These are phyloP conservation scores for Phycodurus eques DNA, from an alignment of 2,113 vertebrate genomes.

Conservation along the genomic window DNA sequence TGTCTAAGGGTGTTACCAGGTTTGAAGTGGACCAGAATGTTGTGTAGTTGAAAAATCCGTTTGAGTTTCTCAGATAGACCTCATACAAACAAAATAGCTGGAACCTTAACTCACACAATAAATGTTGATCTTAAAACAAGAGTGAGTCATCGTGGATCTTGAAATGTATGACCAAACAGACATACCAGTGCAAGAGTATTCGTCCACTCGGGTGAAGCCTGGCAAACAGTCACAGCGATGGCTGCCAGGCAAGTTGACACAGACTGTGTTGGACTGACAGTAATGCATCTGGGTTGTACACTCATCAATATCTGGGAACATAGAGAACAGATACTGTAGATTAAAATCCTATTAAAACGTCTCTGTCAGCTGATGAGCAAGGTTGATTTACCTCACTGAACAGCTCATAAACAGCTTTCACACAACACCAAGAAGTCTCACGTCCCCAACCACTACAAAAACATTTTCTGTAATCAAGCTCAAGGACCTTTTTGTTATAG, in stretches of 20 bases:
- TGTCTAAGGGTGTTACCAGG: neutral
- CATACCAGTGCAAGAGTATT: constrained; percentile 94
- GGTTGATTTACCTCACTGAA: neutral
- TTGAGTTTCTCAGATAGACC: too few species aligned
- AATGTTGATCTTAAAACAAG: neutral
- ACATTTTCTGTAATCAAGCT: neutral
- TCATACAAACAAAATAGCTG: too few species aligned
- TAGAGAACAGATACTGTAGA: constrained; percentile 27
- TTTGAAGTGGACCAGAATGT: neutral
- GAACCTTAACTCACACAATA: neutral
- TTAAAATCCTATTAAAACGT: neutral
- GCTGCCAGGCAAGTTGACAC: constrained; percentile 86
- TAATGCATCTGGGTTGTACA: constrained; percentile 94
- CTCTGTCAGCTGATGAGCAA: neutral
- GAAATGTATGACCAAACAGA: neutral
- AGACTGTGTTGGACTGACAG: constrained; percentile 89
- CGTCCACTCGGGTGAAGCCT: constrained; percentile 88
- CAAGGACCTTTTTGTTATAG: neutral
- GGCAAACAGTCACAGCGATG: constrained; percentile 89
- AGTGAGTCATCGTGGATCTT: neutral
- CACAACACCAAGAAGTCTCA: neutral
- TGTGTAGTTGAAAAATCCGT: too few species aligned
- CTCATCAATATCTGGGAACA: constrained; percentile 87
- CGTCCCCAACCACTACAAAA: neutral
- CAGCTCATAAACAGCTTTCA: neutral